Percentiles rank a stretch among this genome's conserved stretches.
These are phyloP conservation scores for Vollenhovia emeryi DNA, from an alignment of 1,140 invertebrate species.

Conservation along the genomic window DNA sequence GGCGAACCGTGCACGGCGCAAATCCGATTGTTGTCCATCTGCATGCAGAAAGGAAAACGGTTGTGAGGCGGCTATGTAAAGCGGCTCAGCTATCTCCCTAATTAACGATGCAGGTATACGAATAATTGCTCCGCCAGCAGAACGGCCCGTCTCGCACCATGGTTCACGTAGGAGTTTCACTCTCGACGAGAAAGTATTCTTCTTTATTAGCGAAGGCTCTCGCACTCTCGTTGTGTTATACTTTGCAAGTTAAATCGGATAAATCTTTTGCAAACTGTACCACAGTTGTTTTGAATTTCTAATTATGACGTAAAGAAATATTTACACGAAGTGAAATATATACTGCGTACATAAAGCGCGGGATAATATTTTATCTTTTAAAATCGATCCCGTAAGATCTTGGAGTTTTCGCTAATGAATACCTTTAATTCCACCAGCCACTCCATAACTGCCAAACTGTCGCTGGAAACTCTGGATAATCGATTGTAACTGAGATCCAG, in stretches of 20 bases:
- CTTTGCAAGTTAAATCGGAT: neutral
- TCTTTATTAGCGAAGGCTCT: conserved; percentile 61
- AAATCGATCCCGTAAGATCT: neutral
- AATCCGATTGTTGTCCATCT: conserved; percentile 91
- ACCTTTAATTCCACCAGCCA: conserved; percentile 94
- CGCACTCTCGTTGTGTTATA: conserved; percentile 10
- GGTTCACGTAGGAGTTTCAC: conserved; percentile 76
- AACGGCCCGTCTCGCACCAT: conserved; percentile 70
- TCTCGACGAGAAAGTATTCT: conserved; percentile 78
- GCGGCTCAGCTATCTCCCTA: conserved; percentile 58
- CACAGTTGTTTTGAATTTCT: neutral
- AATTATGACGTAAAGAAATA: neutral
- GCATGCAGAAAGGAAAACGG: conserved; percentile 53
- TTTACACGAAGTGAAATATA: neutral
- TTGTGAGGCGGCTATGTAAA: conserved; percentile 63
- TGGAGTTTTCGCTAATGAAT: conserved; percentile 16
- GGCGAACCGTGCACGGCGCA: conserved; percentile 90
- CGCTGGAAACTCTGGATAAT: conserved; percentile 88
- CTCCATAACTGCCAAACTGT: conserved; percentile 89
- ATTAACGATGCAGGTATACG: conserved; percentile 65
- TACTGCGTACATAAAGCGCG: neutral
- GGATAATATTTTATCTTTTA: neutral
- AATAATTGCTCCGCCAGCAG: conserved; percentile 72
- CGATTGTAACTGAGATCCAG: conserved; percentile 92
- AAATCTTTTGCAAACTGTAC: neutral